Evolutionary conservation across 2,797 vertebrate genomes (phyloP).

Genomic region (Pantherophis vulpinus): DNA sequence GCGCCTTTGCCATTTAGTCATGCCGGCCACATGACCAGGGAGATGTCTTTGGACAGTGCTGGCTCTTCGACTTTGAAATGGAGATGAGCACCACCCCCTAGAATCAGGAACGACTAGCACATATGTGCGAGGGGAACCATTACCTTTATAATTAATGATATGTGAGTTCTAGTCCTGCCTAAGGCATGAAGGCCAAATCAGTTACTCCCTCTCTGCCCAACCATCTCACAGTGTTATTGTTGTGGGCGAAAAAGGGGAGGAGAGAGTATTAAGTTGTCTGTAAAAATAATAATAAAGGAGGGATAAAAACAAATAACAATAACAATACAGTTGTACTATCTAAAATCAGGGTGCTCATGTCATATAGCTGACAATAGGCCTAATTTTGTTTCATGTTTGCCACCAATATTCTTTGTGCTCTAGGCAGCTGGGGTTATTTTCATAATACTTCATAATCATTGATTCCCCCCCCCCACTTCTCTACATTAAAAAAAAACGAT

Average conservation of each 20-base stretch:
- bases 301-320: neutral
- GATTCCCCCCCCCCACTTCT: neutral
- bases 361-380: neutral
- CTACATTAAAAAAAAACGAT: conserved; percentile 2
- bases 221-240: neutral
- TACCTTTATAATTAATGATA: neutral
- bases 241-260: neutral
- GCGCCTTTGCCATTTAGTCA: too few relatives aligned
- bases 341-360: neutral
- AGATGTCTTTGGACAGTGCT: too few relatives aligned
- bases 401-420: neutral
- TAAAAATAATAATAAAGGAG: neutral
- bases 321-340: neutral
- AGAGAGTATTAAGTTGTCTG: neutral
- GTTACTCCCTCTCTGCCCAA: neutral
- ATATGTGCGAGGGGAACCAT: too few relatives aligned
- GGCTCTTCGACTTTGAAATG: too few relatives aligned
- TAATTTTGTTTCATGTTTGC: neutral
- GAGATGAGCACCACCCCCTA: too few relatives aligned
- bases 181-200: neutral
- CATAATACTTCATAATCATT: neutral
- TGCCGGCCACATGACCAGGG: too few relatives aligned
- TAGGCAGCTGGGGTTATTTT: neutral
- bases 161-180: neutral
- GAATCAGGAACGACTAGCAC: too few relatives aligned